Conservation (phyloP, 2,113 vertebrate species). For the Paramisgurnus dabryanus region DNA sequence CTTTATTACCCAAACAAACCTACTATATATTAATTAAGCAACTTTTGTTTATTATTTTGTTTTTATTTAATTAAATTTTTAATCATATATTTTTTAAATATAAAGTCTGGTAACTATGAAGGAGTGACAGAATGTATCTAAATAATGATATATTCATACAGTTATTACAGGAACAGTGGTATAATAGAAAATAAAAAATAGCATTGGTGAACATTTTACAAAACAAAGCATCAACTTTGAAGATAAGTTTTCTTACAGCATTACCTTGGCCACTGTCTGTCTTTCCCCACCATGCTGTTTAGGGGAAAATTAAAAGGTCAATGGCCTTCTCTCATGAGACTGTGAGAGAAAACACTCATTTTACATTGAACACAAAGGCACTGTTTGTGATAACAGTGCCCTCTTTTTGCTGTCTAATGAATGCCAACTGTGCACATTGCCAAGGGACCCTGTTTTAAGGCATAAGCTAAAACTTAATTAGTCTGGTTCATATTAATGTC, state of each 20-base stretch:
- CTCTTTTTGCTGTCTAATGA: constrained; percentile 69
- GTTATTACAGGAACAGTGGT: too few species aligned
- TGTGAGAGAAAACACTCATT: constrained; percentile 70
- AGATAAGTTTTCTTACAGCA: constrained; percentile 3
- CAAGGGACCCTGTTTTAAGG: constrained; percentile 66
- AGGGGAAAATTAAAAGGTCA: constrained; percentile 61
- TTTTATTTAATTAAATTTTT: too few species aligned
- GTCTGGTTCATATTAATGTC: constrained; percentile 60
- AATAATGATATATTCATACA: too few species aligned
- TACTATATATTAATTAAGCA: too few species aligned
- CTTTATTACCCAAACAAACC: too few species aligned
- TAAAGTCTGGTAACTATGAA: too few species aligned
- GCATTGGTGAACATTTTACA: not conserved
- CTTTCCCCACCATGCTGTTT: constrained; percentile 41
- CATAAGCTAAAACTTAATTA: constrained; percentile 61
- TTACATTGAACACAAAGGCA: constrained; percentile 72
- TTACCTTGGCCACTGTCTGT: constrained; percentile 2
- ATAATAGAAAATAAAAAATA: not conserved
- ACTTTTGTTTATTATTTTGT: too few species aligned
- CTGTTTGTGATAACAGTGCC: constrained; percentile 74
- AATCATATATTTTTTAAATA: too few species aligned
- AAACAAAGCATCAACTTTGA: not conserved
- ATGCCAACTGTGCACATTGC: constrained; percentile 57
- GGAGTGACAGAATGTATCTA: too few species aligned
- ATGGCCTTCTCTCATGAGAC: constrained; percentile 63